A percentile compares a stretch with the other conserved stretches of the same genome.
Evolutionary conservation across 2,113 vertebrate genomes (phyloP).

Genomic region (Polypterus bichir): DNA sequence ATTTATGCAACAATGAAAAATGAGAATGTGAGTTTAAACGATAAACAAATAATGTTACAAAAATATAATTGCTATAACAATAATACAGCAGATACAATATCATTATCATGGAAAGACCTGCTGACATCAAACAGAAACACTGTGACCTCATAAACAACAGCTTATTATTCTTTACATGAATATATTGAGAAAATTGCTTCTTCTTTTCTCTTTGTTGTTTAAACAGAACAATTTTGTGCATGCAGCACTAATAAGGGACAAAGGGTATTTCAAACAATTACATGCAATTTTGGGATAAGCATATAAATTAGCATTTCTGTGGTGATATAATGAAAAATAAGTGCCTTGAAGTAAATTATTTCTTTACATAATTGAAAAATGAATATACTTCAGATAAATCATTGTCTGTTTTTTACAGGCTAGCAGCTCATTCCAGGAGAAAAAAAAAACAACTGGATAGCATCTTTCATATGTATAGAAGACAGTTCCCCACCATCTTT

Average conservation of each 20-base stretch:
- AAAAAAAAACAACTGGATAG: not conserved
- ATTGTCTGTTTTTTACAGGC: not conserved
- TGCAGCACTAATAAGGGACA: conserved; percentile 38
- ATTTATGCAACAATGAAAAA: too few relatives aligned
- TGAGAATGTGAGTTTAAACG: too few relatives aligned
- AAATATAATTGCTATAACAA: too few relatives aligned
- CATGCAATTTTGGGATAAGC: conserved; percentile 37
- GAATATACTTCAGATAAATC: not conserved
- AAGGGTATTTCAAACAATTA: conserved; percentile 46
- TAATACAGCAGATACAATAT: too few relatives aligned
- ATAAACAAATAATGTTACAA: too few relatives aligned
- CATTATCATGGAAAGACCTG: not conserved
- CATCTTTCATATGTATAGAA: not conserved
- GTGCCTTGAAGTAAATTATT: not conserved
- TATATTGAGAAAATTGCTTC: conserved; percentile 28
- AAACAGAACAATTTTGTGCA: conserved; percentile 31
- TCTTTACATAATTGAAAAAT: not conserved
- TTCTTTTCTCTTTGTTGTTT: conserved; percentile 24
- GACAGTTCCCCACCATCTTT: not conserved
- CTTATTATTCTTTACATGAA: conserved; percentile 38
- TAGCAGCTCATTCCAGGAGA: not conserved
- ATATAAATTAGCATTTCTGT: conserved; percentile 43
- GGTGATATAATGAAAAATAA: conserved; percentile 22
- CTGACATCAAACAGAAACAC: conserved; percentile 25
- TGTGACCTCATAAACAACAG: conserved; percentile 10